These are phyloP conservation scores for Aegotheles bennettii DNA, from an alignment of 2,113 vertebrate species.

Conservation along the genomic window DNA sequence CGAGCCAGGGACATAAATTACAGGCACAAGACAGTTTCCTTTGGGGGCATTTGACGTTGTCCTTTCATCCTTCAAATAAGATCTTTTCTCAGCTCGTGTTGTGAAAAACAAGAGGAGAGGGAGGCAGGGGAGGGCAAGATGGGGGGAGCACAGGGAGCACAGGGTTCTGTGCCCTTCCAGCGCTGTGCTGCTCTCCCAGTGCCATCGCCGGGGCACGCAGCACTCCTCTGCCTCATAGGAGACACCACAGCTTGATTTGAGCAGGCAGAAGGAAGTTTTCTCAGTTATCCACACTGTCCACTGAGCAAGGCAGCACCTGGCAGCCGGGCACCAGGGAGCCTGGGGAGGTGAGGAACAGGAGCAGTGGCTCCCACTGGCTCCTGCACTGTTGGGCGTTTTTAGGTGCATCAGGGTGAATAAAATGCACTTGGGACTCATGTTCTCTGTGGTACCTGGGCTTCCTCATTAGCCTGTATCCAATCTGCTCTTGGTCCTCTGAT, in stretches of 20 bases:
- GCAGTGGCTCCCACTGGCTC: neutral
- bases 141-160: neutral
- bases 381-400: neutral
- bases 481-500: neutral
- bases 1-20: constrained; percentile 41
- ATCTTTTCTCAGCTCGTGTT: neutral
- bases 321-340: neutral
- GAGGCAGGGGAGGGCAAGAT: neutral
- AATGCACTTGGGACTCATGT: fast-evolving
- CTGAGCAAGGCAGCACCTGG: neutral
- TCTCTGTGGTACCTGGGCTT: neutral
- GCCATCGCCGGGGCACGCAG: neutral
- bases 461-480: neutral
- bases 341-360: neutral
- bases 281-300: fast-evolving
- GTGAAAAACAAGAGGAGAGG: neutral
- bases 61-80: constrained; percentile 23
- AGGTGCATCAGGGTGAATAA: neutral
- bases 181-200: neutral
- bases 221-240: neutral
- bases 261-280: neutral
- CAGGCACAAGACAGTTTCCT: constrained; percentile 1
- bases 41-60: neutral
- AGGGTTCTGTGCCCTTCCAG: neutral
- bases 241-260: neutral